phyloP scores from a whole-genome alignment of 2,797 vertebrate species.

The Gastrophryne carolinensis region DNA sequence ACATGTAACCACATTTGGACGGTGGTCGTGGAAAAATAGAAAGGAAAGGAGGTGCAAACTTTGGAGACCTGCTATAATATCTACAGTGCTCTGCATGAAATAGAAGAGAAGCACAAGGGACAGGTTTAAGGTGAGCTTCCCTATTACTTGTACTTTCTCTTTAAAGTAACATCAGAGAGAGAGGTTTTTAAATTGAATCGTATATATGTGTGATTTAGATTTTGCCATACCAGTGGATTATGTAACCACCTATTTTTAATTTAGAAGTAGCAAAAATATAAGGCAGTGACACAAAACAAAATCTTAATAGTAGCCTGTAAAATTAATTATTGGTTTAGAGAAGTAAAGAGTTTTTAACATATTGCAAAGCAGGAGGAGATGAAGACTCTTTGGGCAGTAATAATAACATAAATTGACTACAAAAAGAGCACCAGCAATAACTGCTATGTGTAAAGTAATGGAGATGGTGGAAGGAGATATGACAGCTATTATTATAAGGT shows the following conservation, averaged over 20 bases:
- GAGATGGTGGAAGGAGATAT: constrained; percentile 5
- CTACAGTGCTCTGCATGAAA: too few species aligned
- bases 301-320: constrained; percentile 15
- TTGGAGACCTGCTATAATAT: too few species aligned
- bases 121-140: too few species aligned
- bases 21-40: too few species aligned
- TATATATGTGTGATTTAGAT: too few species aligned
- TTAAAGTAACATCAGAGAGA: too few species aligned
- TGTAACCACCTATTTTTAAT: neutral
- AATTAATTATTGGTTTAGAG: constrained; percentile 22
- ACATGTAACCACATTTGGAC: too few species aligned
- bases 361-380: constrained; percentile 13
- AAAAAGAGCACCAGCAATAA: too few species aligned
- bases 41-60: too few species aligned
- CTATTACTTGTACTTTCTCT: too few species aligned
- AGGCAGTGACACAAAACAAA: neutral
- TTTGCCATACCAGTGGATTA: neutral
- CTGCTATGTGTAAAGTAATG: neutral
- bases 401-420: neutral
- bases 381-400: neutral
- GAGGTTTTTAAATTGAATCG: too few species aligned
- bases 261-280: neutral
- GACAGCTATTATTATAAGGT: constrained; percentile 7
- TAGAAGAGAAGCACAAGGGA: too few species aligned
- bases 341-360: neutral